Evolutionary conservation across 2,797 vertebrate genomes (phyloP), one percentile per base, ranked within the genome.

Genomic region (Vespertilio murinus): DNA sequence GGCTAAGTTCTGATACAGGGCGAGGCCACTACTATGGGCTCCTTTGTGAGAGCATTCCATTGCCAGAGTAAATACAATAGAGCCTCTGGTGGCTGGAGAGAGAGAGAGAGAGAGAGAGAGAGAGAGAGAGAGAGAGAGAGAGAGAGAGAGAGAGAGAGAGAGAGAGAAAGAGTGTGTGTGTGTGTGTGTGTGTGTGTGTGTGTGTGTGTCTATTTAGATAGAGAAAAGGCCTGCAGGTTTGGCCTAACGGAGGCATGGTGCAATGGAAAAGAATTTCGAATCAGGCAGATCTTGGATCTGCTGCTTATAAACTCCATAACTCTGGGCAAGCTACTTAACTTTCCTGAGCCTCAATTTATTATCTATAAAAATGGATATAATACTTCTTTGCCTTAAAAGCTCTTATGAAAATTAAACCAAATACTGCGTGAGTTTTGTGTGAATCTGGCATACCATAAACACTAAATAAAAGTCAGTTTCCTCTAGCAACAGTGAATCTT

Each of bases 351-450:
- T 93, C 40, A 4, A 28, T 75, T 59, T 78, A 54, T 54, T 59
- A 70, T 7, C 54, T 28, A 25, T 59, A 42, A 54, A 92, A 85
- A 49, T n/a, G 22, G 14, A 28, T 13, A 47, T 17, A 20, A 23
- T 40, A 35, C 35, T 38, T 52, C 30, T 84, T 70, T 40, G 59
- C 42, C 54, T 54, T 10, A 30, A 54, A 86, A 45, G 35, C 80
- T 73, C 78, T 93, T 33, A 38, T 49, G 45, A 79, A 87, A 69
- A 91, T 65, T 33, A 67, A 54, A 40, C 17, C 80, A 35, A 25
- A 82, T 3, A 49, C 4, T 47, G 18, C 6, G 8, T 22, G 23
- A 30, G 54, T 59, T 71, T 40, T 77, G 42, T n/a, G 16, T 5
- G 38, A 47, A 52, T 0, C 13, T 80, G 33, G 35, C 23, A 16